Conservation (phyloP, 1,140 invertebrate genomes). For the Drosophila pseudoananassae region DNA sequence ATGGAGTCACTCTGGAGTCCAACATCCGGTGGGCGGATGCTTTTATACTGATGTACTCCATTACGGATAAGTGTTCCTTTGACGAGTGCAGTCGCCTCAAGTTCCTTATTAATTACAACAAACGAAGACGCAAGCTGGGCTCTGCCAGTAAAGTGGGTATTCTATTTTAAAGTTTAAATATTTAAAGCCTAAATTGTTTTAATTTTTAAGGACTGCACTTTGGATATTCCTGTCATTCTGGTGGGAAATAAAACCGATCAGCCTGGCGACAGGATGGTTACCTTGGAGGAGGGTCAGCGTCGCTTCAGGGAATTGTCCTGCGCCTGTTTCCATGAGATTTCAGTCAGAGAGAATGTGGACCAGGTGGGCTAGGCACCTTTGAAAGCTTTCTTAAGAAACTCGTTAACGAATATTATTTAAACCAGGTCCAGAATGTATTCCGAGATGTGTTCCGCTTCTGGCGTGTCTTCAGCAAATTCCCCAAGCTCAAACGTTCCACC, state of each 20-base stretch:
- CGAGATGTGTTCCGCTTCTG: constrained; percentile 88
- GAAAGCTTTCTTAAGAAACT: neutral
- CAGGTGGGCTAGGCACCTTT: constrained; percentile 85
- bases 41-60: constrained; percentile 93
- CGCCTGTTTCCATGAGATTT: constrained; percentile 93
- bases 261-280: constrained; percentile 90
- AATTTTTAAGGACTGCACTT: constrained; percentile 84
- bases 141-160: constrained; percentile 83
- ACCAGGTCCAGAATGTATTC: constrained; percentile 88
- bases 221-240: constrained; percentile 90
- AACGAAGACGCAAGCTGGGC: constrained; percentile 87
- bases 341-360: constrained; percentile 91
- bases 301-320: constrained; percentile 91
- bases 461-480: constrained; percentile 88
- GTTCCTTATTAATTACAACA: constrained; percentile 92
- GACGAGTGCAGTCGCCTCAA: constrained; percentile 92
- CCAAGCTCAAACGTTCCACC: constrained; percentile 86
- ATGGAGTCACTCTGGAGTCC: constrained; percentile 88
- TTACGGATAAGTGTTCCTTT: constrained; percentile 93
- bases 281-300: constrained; percentile 88
- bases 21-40: constrained; percentile 93
- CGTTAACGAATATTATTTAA: neutral
- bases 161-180: neutral
- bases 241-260: constrained; percentile 93
- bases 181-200: neutral